Conservation (phyloP, 1,140 invertebrate species). For the Panulirus ornatus region DNA sequence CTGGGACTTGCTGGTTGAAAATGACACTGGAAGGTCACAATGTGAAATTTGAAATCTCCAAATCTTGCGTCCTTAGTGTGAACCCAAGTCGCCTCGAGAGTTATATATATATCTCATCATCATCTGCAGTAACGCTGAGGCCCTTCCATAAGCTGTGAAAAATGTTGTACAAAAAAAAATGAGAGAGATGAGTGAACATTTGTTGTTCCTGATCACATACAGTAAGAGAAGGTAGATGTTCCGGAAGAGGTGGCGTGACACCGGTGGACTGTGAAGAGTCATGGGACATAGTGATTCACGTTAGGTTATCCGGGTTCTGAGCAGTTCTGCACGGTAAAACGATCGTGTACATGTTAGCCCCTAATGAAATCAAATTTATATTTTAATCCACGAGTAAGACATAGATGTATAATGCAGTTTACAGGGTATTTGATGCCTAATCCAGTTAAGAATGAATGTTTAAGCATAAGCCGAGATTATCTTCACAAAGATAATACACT, state of each 20-base stretch:
- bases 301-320: too few relatives aligned
- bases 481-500: not conserved
- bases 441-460: constrained; percentile 45
- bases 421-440: constrained; percentile 70
- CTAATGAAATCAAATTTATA: constrained; percentile 64
- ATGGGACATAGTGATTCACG: not conserved
- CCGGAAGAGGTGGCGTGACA: too few relatives aligned
- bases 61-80: too few relatives aligned
- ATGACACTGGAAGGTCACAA: too few relatives aligned
- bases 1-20: too few relatives aligned
- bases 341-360: constrained; percentile 29
- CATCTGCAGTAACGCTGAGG: not conserved
- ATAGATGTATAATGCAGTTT: constrained; percentile 58
- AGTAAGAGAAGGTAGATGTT: not conserved
- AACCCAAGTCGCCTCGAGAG: too few relatives aligned
- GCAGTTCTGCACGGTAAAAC: too few relatives aligned
- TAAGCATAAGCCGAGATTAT: constrained; percentile 30
- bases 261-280: not conserved
- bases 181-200: too few relatives aligned
- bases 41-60: too few relatives aligned
- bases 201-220: not conserved
- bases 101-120: too few relatives aligned
- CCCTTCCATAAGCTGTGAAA: not conserved
- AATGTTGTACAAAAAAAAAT: constrained; percentile 9
- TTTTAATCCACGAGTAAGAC: constrained; percentile 63